Conservation (phyloP, 2,113 vertebrate species). For the Sander lucioperca region DNA sequence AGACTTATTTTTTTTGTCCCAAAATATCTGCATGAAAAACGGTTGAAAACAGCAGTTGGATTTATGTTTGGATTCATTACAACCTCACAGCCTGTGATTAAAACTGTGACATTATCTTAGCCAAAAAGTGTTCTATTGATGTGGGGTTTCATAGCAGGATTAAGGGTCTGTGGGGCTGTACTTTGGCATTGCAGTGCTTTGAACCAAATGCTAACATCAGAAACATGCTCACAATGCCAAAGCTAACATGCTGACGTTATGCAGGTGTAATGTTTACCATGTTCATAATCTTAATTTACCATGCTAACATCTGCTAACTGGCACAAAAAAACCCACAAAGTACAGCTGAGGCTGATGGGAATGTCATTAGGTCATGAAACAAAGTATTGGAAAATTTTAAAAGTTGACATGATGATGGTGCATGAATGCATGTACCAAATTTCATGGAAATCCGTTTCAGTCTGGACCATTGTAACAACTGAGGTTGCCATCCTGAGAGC, state of each 20-base stretch:
- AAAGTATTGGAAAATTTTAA: background rate
- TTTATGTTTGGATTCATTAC: background rate
- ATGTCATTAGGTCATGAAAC: background rate
- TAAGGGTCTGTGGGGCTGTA: background rate
- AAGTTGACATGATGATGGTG: background rate
- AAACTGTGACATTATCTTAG: background rate
- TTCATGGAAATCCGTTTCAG: background rate
- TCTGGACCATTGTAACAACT: too few relatives aligned
- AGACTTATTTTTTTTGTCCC: background rate
- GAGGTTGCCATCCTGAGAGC: too few relatives aligned
- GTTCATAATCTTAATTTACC: background rate
- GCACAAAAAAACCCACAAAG: background rate
- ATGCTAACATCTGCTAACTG: too few relatives aligned
- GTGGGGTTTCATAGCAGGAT: background rate
- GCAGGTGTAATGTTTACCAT: background rate
- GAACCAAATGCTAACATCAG: background rate
- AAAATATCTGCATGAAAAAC: background rate
- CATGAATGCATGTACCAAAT: background rate
- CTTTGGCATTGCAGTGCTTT: background rate
- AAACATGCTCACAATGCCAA: background rate
- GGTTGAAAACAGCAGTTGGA: background rate
- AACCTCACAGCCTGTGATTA: background rate
- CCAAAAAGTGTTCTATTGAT: background rate
- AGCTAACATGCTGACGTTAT: background rate
- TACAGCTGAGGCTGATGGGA: background rate